A percentile compares a stretch with the other conserved stretches of the same genome.
Evolutionary conservation across 2,113 vertebrate genomes (phyloP).

Genomic region (Bubo blakistoni): DNA sequence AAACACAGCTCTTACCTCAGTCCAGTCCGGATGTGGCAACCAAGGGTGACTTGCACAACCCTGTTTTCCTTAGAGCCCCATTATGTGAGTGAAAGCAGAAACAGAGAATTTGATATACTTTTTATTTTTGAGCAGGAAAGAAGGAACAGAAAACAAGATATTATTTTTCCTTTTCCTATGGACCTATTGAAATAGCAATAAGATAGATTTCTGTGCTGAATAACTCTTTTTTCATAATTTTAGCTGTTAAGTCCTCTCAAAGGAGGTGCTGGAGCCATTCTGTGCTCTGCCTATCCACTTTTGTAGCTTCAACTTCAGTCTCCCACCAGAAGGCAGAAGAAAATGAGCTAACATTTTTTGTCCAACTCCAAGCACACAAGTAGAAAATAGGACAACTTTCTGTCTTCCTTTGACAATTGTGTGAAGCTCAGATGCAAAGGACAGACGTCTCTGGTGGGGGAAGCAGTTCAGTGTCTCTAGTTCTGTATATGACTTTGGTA

Average conservation of each 20-base stretch:
- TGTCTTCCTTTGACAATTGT: rapidly evolving
- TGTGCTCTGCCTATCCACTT: not conserved
- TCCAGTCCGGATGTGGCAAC: not conserved
- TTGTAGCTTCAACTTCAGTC: not conserved
- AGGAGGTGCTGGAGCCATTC: not conserved
- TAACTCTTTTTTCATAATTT: not conserved
- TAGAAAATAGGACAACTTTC: not conserved
- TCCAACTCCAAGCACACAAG: not conserved
- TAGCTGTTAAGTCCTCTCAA: not conserved
- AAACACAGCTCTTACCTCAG: not conserved
- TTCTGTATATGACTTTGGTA: not conserved
- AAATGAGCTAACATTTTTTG: not conserved
- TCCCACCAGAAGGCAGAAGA: not conserved
- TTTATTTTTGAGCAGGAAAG: not conserved
- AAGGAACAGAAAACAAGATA: not conserved
- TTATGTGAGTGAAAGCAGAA: not conserved
- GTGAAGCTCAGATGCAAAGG: not conserved
- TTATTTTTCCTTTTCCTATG: not conserved
- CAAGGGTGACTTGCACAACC: not conserved
- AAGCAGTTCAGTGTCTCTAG: not conserved
- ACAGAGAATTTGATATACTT: not conserved
- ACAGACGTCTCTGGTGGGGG: not conserved
- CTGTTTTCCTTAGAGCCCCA: not conserved
- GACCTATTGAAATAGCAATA: not conserved
- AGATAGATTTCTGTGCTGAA: not conserved